phyloP scores from a whole-genome alignment of 2,797 vertebrate genomes.

The Acanthiza pusilla region DNA sequence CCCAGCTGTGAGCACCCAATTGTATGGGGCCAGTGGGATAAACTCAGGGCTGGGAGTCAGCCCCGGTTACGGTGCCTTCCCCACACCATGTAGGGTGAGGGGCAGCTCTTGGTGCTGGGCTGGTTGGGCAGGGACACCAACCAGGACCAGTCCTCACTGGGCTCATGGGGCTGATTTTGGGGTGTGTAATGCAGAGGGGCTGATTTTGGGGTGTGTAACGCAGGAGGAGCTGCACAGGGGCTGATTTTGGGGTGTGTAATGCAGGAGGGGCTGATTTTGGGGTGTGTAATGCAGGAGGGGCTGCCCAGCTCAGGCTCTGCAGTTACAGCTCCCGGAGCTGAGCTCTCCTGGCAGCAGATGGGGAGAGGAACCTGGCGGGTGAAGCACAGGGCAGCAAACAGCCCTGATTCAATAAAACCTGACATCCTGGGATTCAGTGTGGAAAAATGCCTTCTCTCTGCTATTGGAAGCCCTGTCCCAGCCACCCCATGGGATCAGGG shows the following conservation, averaged over 20 bases:
- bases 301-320: not conserved
- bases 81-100: rapidly evolving
- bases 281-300: not conserved
- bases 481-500: not conserved
- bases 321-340: not conserved
- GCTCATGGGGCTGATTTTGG: not conserved
- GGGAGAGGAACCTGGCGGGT: not conserved
- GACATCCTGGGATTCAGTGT: not conserved
- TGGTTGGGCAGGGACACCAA: not conserved
- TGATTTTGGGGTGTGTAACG: rapidly evolving
- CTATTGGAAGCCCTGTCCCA: not conserved
- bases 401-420: not conserved
- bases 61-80: not conserved
- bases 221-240: no score
- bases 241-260: rapidly evolving
- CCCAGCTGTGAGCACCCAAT: not conserved
- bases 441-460: rapidly evolving
- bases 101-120: not conserved
- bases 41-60: not conserved
- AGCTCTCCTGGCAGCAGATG: not conserved
- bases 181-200: rapidly evolving
- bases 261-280: not conserved
- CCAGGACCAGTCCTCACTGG: not conserved
- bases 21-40: not conserved
- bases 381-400: not conserved